A percentile compares a stretch with the other conserved stretches of the same genome.
Evolutionary conservation across 1,140 invertebrate species (phyloP).

Genomic region (Pachypeltis micranthus): DNA sequence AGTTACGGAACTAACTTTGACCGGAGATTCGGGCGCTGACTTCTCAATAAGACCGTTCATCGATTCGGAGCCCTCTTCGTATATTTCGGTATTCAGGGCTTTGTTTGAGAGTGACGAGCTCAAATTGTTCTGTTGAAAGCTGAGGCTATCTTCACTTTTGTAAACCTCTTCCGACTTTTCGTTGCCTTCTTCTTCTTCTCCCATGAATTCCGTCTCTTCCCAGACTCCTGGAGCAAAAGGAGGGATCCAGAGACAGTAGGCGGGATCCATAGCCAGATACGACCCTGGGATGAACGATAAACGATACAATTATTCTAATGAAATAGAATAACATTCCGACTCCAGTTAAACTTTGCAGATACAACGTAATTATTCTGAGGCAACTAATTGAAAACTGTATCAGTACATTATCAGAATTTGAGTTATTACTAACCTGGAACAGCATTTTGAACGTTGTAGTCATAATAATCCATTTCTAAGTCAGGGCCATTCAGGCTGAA

Average conservation of each 20-base stretch:
- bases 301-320: no score
- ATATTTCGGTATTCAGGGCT: constrained; percentile 18
- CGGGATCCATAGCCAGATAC: constrained; percentile 74
- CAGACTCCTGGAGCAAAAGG: constrained; percentile 42
- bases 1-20: constrained; percentile 25
- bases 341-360: no score
- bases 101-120: constrained; percentile 29
- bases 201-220: constrained; percentile 20
- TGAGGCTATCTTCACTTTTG: not conserved
- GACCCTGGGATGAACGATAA: constrained; percentile 58
- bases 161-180: constrained; percentile 6
- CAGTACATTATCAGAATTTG: no score
- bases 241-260: constrained; percentile 74
- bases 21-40: constrained; percentile 30
- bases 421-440: constrained; percentile 69
- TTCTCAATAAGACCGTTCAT: constrained; percentile 27
- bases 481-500: constrained; percentile 63
- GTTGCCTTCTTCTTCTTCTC: constrained; percentile 3
- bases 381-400: no score
- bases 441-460: constrained; percentile 72
- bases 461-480: constrained; percentile 76
- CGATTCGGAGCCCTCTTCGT: constrained; percentile 8
- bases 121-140: constrained; percentile 23
- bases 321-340: no score
- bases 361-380: no score